phyloP scores from a whole-genome alignment of 2,888 invertebrate species.

The Caenorhabditis imperialis region DNA sequence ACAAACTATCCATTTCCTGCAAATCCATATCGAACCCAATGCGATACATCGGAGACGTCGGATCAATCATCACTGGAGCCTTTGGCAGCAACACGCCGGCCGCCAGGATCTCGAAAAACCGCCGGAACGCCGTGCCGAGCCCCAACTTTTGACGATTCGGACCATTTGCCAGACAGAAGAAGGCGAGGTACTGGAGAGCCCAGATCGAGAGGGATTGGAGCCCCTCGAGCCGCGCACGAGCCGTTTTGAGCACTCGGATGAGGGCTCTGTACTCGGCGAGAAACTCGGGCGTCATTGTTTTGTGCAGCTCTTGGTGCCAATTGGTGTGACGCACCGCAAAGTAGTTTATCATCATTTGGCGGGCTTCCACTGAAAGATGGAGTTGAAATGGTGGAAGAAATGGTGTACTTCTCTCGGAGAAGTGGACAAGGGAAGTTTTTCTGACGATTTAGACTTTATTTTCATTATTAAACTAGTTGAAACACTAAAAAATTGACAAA shows the following conservation, averaged over 20 bases:
- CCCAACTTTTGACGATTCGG: slow-evolving; percentile 88
- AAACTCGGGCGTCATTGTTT: neutral
- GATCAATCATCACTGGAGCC: slow-evolving; percentile 84
- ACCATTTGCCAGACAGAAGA: slow-evolving; percentile 86
- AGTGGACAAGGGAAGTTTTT: too few species aligned
- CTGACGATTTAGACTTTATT: too few species aligned
- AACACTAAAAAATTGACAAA: too few species aligned
- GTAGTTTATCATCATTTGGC: slow-evolving; percentile 89
- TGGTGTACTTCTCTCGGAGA: too few species aligned
- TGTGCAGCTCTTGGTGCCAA: slow-evolving; percentile 97
- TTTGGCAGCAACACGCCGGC: slow-evolving; percentile 96
- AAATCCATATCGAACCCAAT: slow-evolving; percentile 88
- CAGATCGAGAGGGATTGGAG: slow-evolving; percentile 93
- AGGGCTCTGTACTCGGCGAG: slow-evolving; percentile 79
- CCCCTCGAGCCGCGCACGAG: slow-evolving; percentile 90
- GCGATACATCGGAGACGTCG: slow-evolving; percentile 78
- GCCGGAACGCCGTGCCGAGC: slow-evolving; percentile 89
- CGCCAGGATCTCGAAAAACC: slow-evolving; percentile 91
- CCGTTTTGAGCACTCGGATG: slow-evolving; percentile 92
- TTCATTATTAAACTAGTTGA: too few species aligned
- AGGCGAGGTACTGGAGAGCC: slow-evolving; percentile 90
- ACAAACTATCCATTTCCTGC: slow-evolving; percentile 90
- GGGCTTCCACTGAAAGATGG: slow-evolving; percentile 81
- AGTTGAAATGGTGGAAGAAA: neutral
- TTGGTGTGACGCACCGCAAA: slow-evolving; percentile 94